Evolutionary conservation across 1,140 invertebrate species (phyloP).

Genomic region (Leptonema lineaticorne): DNA sequence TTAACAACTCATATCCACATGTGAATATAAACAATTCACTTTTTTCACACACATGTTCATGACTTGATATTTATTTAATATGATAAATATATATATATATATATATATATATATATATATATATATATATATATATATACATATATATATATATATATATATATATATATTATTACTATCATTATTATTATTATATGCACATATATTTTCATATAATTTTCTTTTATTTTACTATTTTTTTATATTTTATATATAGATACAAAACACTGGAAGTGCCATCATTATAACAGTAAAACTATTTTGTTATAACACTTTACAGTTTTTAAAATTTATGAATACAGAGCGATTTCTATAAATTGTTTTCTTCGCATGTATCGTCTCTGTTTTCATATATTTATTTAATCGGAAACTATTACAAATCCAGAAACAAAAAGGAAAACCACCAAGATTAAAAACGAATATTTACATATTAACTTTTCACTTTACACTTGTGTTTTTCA

Average conservation of each 20-base stretch:
- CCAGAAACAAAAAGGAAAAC: no score
- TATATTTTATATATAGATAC: constrained; percentile 8
- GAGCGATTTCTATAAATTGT: not conserved
- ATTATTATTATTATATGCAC: not conserved
- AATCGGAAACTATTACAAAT: no score
- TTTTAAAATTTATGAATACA: not conserved
- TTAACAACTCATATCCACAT: constrained; percentile 35
- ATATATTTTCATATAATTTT: constrained; percentile 7
- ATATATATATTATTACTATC: no score
- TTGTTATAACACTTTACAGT: not conserved
- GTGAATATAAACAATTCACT: constrained; percentile 20
- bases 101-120: constrained; percentile 13
- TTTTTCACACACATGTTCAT: constrained; percentile 32
- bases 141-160: not conserved
- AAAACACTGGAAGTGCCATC: constrained; percentile 4
- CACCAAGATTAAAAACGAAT: not conserved
- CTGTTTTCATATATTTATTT: no score
- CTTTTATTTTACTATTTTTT: constrained; percentile 1
- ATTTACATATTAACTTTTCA: constrained; percentile 7
- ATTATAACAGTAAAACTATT: not conserved
- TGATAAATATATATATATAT: constrained; percentile 15
- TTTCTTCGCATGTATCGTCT: not conserved
- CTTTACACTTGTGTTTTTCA: constrained; percentile 16
- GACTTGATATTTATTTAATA: constrained; percentile 17
- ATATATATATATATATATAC: not conserved